Evolutionary conservation across 1,140 invertebrate species (phyloP).

Genomic region (Euborellia annulipes): DNA sequence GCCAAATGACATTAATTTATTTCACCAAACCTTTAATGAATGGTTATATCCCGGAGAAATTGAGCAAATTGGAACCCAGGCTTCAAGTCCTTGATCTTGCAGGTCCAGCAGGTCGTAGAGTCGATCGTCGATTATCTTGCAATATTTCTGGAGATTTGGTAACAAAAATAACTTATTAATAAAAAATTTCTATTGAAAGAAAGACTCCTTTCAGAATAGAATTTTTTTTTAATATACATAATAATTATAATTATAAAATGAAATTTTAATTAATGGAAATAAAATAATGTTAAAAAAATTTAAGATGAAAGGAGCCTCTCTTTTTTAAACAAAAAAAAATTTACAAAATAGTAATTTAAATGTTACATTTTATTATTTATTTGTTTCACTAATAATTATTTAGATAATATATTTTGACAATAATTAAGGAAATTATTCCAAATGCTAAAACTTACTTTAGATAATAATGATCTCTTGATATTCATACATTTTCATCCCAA

Average conservation of each 20-base stretch:
- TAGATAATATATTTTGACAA: too few species aligned
- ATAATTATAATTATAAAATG: slow-evolving; percentile 5
- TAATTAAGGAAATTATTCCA: too few species aligned
- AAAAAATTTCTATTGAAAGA: slow-evolving; percentile 21
- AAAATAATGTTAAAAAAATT: slow-evolving; percentile 8
- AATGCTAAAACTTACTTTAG: too few species aligned
- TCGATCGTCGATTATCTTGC: slow-evolving; percentile 44
- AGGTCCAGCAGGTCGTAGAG: slow-evolving; percentile 41
- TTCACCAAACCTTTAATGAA: slow-evolving; percentile 39
- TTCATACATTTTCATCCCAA: too few species aligned
- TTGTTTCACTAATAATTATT: too few species aligned
- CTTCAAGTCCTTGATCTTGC: slow-evolving; percentile 36
- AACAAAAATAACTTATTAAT: slow-evolving; percentile 26
- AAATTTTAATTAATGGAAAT: slow-evolving; percentile 4
- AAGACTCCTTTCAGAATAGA: not conserved
- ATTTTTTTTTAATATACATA: slow-evolving; percentile 2
- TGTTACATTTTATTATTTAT: too few species aligned
- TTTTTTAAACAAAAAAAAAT: too few species aligned
- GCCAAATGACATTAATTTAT: slow-evolving; percentile 44
- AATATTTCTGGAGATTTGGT: slow-evolving; percentile 44
- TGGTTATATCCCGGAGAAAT: slow-evolving; percentile 37
- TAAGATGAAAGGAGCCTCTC: too few species aligned
- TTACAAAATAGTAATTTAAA: too few species aligned
- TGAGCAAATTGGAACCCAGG: slow-evolving; percentile 43
- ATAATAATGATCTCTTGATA: too few species aligned